Evolutionary conservation across 2,797 vertebrate genomes (phyloP).

Genomic region (Lacerta viridis): DNA sequence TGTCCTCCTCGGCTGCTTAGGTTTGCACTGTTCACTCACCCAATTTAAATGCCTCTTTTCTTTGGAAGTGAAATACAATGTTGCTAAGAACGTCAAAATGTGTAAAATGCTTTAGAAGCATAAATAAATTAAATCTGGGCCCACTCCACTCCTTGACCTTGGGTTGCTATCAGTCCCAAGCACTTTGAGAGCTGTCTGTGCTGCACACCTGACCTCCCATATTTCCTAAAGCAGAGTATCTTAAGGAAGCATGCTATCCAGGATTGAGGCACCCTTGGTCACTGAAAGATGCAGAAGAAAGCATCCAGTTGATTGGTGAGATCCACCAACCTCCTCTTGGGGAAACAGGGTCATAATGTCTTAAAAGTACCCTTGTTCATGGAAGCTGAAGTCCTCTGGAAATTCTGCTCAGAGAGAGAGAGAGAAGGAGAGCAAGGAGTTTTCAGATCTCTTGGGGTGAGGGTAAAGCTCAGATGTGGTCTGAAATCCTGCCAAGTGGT

Average conservation of each 20-base stretch:
- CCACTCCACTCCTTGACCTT: too few species aligned
- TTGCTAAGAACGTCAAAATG: too few species aligned
- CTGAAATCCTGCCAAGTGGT: constrained; percentile 33
- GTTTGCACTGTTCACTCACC: too few species aligned
- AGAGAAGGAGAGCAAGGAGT: too few species aligned
- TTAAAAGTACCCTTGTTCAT: background rate
- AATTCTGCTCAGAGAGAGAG: background rate
- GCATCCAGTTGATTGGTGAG: background rate
- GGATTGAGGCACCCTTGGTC: background rate
- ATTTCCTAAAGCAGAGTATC: background rate
- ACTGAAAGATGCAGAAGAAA: background rate
- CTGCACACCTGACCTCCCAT: too few species aligned
- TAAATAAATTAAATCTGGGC: too few species aligned
- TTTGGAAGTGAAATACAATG: too few species aligned
- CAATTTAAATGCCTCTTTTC: too few species aligned
- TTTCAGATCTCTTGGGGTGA: background rate
- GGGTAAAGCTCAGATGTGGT: constrained; percentile 22
- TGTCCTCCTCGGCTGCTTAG: too few species aligned
- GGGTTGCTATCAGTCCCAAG: too few species aligned
- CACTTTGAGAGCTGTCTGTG: too few species aligned
- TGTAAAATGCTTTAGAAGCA: too few species aligned
- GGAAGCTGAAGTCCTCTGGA: background rate
- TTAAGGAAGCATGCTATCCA: background rate
- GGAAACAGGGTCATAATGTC: background rate
- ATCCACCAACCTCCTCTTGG: background rate